Evolutionary conservation across 2,113 vertebrate species (phyloP), one percentile per base, ranked within the genome.

Genomic region (Zapornia atra): DNA sequence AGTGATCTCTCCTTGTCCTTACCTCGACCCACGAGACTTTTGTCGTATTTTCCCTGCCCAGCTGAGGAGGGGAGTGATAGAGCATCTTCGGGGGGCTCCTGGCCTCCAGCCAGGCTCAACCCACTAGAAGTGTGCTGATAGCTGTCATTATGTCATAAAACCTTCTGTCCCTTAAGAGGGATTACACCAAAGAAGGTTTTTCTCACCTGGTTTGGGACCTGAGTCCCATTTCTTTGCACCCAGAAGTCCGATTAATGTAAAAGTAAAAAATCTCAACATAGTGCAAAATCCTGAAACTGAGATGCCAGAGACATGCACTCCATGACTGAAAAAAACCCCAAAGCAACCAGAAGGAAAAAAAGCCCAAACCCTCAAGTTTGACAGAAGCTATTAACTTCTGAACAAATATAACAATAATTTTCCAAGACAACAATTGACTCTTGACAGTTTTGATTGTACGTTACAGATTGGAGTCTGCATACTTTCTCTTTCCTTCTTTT

Each of bases 291-390:
- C 12, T 64, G 64, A 57, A 81, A 81, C 10, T 21, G n/a, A 36
- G 33, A 21, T 72, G 34, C 7, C 7, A 65, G 48, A 64, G 13
- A 51, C 4, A 25, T 15, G 3, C 5, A 20, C 6, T n/a, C 3
- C 18, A 29, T 14, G 3, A n/a, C 60, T 20, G 1, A 18, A 18
- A 64, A 59, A 3, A 9, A 8, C 21, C 48, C 48, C 21, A 28
- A 9, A 12, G 5, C 1, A 5, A 21, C 10, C 48, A 48, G 5
- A 5, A 12, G 2, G 10, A 18, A 25, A 18, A 7, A 14, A 54
- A 31, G 17, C 44, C 44, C 44, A 46, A 50, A 24, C 29, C 53
- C 40, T 56, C 31, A 19, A 15, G 2, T 46, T 80, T 82, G 56
- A 76, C 11, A 34, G 42, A 6, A 75, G 6, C 4, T 60, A 59